Evolutionary conservation across 2,888 invertebrate species (phyloP).

Genomic region (Anarsia innoxiella): DNA sequence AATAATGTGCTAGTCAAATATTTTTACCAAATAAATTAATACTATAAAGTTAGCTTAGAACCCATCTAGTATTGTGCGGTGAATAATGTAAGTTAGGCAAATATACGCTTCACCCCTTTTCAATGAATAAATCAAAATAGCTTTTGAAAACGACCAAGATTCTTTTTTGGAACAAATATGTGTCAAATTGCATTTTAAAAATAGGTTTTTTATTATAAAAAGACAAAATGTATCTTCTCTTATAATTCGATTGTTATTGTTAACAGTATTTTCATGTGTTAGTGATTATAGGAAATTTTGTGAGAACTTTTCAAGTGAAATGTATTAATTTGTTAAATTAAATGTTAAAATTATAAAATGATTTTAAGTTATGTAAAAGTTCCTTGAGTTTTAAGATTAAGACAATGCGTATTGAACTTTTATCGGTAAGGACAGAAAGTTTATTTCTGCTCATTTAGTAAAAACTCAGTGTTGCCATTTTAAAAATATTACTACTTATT

Average conservation of each 20-base stretch:
- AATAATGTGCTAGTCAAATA: slow-evolving; percentile 43
- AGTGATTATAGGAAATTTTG: background rate
- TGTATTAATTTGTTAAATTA: too few species aligned
- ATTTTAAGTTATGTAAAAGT: too few species aligned
- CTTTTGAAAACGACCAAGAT: too few species aligned
- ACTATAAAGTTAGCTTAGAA: slow-evolving; percentile 26
- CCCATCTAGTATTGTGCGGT: slow-evolving; percentile 11
- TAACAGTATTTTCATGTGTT: background rate
- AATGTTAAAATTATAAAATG: too few species aligned
- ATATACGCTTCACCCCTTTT: background rate
- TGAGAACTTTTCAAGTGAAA: slow-evolving; percentile 2
- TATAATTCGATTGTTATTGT: too few species aligned
- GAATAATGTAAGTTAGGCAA: slow-evolving; percentile 6
- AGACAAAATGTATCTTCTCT: slow-evolving; percentile 2
- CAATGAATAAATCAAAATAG: background rate
- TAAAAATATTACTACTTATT: too few species aligned
- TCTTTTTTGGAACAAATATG: too few species aligned
- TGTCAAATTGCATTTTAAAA: slow-evolving; percentile 4
- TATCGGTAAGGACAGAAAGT: too few species aligned
- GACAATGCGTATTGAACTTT: too few species aligned
- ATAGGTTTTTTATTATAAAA: background rate
- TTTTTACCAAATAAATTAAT: slow-evolving; percentile 42
- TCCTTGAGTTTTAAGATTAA: too few species aligned
- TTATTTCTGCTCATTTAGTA: too few species aligned
- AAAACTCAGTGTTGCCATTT: slow-evolving; percentile 30